phyloP scores from a whole-genome alignment of 2,888 invertebrate genomes.

The Hydraecia micacea region DNA sequence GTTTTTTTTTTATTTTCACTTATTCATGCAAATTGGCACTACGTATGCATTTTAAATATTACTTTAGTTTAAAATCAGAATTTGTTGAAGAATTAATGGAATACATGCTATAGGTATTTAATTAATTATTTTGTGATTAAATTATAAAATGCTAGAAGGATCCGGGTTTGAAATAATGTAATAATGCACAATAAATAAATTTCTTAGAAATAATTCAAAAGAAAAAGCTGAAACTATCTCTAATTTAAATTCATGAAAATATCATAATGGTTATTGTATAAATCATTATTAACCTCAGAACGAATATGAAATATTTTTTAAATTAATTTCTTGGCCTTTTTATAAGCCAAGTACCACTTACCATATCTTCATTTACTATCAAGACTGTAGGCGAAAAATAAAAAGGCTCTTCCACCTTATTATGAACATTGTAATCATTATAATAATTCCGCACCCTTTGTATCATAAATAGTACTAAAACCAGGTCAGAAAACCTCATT shows the following conservation, averaged over 20 bases:
- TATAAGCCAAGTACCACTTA: no score
- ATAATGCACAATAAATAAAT: background rate
- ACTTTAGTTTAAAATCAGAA: background rate
- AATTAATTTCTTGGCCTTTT: no score
- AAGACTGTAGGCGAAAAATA: background rate
- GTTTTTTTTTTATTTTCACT: conserved; percentile 25
- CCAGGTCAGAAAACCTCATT: background rate
- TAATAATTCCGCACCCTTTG: background rate
- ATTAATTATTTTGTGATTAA: no score
- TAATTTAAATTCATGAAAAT: conserved; percentile 5
- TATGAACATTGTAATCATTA: background rate
- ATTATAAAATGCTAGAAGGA: no score
- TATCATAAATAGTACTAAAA: background rate
- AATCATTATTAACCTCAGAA: no score
- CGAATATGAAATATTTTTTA: no score
- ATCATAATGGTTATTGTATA: background rate
- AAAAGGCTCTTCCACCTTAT: background rate
- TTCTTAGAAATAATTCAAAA: background rate
- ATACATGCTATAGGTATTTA: no score
- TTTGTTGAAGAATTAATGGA: background rate
- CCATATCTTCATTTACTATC: background rate
- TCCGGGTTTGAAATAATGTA: background rate
- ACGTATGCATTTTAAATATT: conserved; percentile 1
- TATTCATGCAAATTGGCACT: conserved; percentile 17
- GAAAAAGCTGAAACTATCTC: background rate